Evolutionary conservation across 2,888 invertebrate genomes (phyloP).

Genomic region (Myathropa florea): DNA sequence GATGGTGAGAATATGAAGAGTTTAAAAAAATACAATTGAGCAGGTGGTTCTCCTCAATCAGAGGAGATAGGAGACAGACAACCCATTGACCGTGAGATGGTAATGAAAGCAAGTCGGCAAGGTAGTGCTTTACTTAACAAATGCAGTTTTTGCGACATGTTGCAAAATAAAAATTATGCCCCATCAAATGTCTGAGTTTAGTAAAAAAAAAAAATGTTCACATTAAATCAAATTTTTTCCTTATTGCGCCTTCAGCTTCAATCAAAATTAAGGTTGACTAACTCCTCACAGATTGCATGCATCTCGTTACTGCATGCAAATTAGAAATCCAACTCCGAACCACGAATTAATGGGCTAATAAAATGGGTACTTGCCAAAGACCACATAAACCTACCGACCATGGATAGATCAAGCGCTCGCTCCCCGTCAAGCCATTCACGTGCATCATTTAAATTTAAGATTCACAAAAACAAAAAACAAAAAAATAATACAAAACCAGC

Average conservation of each 20-base stretch:
- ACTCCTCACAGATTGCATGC: not conserved
- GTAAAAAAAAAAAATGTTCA: too few species aligned
- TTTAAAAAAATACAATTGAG: too few species aligned
- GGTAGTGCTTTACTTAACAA: too few species aligned
- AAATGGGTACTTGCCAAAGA: not conserved
- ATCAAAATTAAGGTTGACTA: not conserved
- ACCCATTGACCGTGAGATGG: too few species aligned
- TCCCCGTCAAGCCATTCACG: not conserved
- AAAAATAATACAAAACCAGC: not conserved
- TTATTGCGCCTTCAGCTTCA: not conserved
- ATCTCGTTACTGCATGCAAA: not conserved
- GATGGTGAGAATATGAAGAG: too few species aligned
- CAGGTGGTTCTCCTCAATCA: too few species aligned
- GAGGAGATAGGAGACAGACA: too few species aligned
- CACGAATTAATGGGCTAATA: slow-evolving; percentile 5
- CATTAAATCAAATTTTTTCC: not conserved
- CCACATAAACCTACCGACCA: not conserved
- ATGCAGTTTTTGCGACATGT: too few species aligned
- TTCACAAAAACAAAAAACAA: not conserved
- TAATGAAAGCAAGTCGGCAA: too few species aligned
- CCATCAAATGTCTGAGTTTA: not conserved
- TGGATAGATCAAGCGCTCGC: not conserved
- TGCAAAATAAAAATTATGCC: not conserved
- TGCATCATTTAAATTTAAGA: not conserved
- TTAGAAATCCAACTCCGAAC: not conserved